phyloP scores from a whole-genome alignment of 2,113 vertebrate genomes.

The Rhineura floridana region DNA sequence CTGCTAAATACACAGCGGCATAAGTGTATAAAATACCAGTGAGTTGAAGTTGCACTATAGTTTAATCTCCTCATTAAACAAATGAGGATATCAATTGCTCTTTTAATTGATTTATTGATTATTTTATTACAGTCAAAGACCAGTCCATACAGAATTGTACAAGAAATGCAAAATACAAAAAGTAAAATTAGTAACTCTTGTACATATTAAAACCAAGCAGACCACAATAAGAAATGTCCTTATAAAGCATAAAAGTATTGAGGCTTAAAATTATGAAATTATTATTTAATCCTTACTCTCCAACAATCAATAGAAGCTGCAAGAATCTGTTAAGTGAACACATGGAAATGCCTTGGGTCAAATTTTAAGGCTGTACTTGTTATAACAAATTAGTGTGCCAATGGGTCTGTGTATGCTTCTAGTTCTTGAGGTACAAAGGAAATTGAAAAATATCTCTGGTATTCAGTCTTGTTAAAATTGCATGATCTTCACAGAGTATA shows the following conservation, averaged over 20 bases:
- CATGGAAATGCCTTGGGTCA: constrained; percentile 30
- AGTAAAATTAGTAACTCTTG: too few species aligned
- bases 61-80: constrained; percentile 41
- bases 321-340: too few species aligned
- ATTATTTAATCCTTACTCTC: too few species aligned
- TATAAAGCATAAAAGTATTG: too few species aligned
- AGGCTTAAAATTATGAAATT: too few species aligned
- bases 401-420: constrained; percentile 2
- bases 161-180: too few species aligned
- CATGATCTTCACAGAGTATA: background rate
- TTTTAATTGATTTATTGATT: too few species aligned
- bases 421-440: background rate
- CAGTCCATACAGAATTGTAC: too few species aligned
- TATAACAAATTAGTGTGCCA: constrained; percentile 54
- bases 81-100: constrained; percentile 40
- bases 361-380: constrained; percentile 26
- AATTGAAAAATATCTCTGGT: background rate
- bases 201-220: too few species aligned
- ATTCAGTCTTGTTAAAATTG: background rate
- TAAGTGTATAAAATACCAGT: constrained; percentile 4
- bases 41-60: background rate
- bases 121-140: too few species aligned
- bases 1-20: constrained; percentile 31
- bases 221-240: too few species aligned
- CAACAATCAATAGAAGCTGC: too few species aligned